Base-by-base conservation (phyloP, 2,797 vertebrate genomes). In the Lemur catta region DNA sequence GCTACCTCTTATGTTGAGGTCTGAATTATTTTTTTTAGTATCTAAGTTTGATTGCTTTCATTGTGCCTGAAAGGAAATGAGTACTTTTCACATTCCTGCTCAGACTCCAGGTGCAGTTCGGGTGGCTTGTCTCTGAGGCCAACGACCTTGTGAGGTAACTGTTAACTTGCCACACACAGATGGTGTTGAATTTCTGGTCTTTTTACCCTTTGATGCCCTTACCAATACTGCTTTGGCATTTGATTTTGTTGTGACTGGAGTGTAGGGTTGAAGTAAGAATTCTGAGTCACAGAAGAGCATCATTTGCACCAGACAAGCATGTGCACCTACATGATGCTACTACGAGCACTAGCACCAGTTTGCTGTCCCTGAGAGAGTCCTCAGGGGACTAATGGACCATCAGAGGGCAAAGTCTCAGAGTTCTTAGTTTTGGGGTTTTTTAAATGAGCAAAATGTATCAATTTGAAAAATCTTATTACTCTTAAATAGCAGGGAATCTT, bases 31-130 rank as follows among this genome's bases (percentile, higher is more conserved):
- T 26, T 41, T 33, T n/a, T n/a, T 41, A 10, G 30, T 3, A 7
- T 30, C 48, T 30, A 4, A 22, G 33, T 38, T 18, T 41, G 13
- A 12, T 72, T 28, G 11, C 71, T 28, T 10, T 26, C 15, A 13
- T 5, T 52, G 8, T 20, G 1, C 61, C 61, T 11, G 8, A 6
- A 63, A 87, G 43, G 91, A 28, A n/a, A 2, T 33, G 2, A 7
- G 15, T 6, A 8, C 61, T 50, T 9, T 15, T 20, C 48, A 7
- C 43, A 1, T 43, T 59, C 69, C 61, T 33, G 3, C 0, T 1
- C 12, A 50, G 22, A 57, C n/a, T 11, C 22, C 7, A 6, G 0
- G 14, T 7, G 1, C 43, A 4, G 22, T 38, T 0, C 0, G 2
- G 4, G 41, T 3, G 3, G 35, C 50, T 46, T 46, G 7, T 20